phyloP scores from a whole-genome alignment of 2,113 vertebrate species.

The Polyodon spathula region DNA sequence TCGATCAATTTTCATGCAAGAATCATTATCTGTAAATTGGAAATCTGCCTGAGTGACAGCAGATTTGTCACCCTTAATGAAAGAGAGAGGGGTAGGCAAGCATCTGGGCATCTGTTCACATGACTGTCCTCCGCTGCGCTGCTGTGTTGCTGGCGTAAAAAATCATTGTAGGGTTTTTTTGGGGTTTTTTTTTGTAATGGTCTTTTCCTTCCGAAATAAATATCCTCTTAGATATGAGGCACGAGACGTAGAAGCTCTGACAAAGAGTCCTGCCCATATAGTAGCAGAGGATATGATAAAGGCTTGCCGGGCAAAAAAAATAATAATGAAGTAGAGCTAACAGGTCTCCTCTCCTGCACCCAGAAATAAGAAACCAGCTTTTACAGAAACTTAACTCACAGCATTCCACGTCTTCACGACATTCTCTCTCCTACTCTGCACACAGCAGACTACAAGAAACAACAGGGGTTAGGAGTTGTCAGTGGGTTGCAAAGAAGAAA shows the following conservation, averaged over 20 bases:
- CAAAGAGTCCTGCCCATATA: no score
- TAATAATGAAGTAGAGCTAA: no score
- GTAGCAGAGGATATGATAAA: no score
- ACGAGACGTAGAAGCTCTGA: no score
- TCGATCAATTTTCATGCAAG: constrained; percentile 78
- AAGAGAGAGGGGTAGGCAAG: constrained; percentile 59
- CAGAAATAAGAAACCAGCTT: no score
- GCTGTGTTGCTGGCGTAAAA: constrained; percentile 26
- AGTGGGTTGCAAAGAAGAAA: no score
- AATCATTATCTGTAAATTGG: constrained; percentile 92
- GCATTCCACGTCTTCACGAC: no score
- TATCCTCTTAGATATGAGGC: constrained; percentile 1
- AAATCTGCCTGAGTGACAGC: constrained; percentile 82
- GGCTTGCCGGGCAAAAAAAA: no score
- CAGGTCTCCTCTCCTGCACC: no score
- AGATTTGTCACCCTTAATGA: constrained; percentile 82
- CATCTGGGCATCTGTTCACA: constrained; percentile 62
- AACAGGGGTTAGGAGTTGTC: constrained; percentile 48
- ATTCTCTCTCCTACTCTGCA: no score
- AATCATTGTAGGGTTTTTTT: constrained; percentile 41
- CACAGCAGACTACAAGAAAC: constrained; percentile 38
- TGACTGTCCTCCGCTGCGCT: constrained; percentile 32
- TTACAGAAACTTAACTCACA: no score
- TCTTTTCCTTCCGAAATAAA: background rate
- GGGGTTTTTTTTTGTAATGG: background rate